A percentile compares a stretch with the other conserved stretches of the same genome.
Evolutionary conservation across 2,888 invertebrate genomes (phyloP).

Genomic region (Laothoe populi): DNA sequence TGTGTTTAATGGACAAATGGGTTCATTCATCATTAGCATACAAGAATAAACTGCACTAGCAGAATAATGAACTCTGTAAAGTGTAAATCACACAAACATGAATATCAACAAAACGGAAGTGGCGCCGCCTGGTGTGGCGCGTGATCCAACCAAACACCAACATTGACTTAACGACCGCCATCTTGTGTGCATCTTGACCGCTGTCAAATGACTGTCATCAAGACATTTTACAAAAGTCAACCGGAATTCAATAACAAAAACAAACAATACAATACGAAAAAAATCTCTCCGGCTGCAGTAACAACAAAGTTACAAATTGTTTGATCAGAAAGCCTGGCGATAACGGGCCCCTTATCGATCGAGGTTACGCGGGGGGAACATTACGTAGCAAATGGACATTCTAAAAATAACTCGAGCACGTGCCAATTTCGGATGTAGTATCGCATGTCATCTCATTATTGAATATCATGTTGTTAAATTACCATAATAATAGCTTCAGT

Average conservation of each 20-base stretch:
- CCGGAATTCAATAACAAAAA: slow-evolving; percentile 71
- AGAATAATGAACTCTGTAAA: slow-evolving; percentile 4
- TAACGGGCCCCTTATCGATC: slow-evolving; percentile 48
- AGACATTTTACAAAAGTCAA: slow-evolving; percentile 76
- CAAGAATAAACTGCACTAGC: not conserved
- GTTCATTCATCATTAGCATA: too few species aligned
- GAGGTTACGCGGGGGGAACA: slow-evolving; percentile 44
- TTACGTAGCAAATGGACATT: slow-evolving; percentile 52
- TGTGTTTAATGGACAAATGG: too few species aligned
- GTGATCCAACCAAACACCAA: slow-evolving; percentile 55
- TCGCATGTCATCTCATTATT: slow-evolving; percentile 39
- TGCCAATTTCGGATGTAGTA: slow-evolving; percentile 54
- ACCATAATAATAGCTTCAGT: not conserved
- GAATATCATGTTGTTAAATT: slow-evolving; percentile 23
- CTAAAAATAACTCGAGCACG: slow-evolving; percentile 78
- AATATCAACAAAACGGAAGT: slow-evolving; percentile 56
- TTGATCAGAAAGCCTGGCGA: slow-evolving; percentile 4
- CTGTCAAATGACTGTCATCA: slow-evolving; percentile 79
- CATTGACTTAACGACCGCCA: slow-evolving; percentile 57
- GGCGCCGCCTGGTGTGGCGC: slow-evolving; percentile 68
- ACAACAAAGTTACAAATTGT: not conserved
- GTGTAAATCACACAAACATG: not conserved
- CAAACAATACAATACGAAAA: slow-evolving; percentile 67
- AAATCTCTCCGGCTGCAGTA: slow-evolving; percentile 23
- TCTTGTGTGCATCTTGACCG: slow-evolving; percentile 66